Evolutionary conservation across 1,140 invertebrate genomes (phyloP).

Genomic region (Periplaneta americana): DNA sequence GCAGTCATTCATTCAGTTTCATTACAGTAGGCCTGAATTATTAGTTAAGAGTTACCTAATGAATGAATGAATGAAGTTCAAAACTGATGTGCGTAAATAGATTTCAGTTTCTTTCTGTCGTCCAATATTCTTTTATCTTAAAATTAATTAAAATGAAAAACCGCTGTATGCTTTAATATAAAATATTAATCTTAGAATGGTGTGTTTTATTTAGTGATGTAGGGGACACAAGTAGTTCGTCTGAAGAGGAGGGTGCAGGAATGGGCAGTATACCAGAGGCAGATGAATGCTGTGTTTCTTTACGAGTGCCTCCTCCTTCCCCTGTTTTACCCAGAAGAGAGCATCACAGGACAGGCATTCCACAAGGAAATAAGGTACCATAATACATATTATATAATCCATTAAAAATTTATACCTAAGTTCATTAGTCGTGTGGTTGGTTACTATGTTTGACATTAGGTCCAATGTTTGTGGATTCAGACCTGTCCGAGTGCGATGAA

Average conservation of each 20-base stretch:
- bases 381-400: too few relatives aligned
- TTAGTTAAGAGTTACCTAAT: too few relatives aligned
- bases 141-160: neutral
- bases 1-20: too few relatives aligned
- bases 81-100: too few relatives aligned
- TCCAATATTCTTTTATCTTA: neutral
- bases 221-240: slow-evolving; percentile 66
- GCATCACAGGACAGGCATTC: slow-evolving; percentile 8
- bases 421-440: too few relatives aligned
- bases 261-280: slow-evolving; percentile 21
- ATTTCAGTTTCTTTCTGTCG: too few relatives aligned
- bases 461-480: too few relatives aligned
- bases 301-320: slow-evolving; percentile 49
- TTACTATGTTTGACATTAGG: too few relatives aligned
- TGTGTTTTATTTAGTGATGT: slow-evolving; percentile 52
- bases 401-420: too few relatives aligned
- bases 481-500: too few relatives aligned
- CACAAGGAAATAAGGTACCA: neutral
- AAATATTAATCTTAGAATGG: neutral
- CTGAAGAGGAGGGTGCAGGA: slow-evolving; percentile 41
- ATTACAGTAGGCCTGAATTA: too few relatives aligned
- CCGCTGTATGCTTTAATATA: neutral
- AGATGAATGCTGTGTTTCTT: slow-evolving; percentile 22
- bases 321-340: slow-evolving; percentile 33
- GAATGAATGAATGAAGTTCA: too few relatives aligned